Percentiles rank a stretch among this genome's conserved stretches.
These are phyloP conservation scores for Paragorgia papillata DNA, from an alignment of 92 coral and sea anemone genomes.

Conservation along the genomic window DNA sequence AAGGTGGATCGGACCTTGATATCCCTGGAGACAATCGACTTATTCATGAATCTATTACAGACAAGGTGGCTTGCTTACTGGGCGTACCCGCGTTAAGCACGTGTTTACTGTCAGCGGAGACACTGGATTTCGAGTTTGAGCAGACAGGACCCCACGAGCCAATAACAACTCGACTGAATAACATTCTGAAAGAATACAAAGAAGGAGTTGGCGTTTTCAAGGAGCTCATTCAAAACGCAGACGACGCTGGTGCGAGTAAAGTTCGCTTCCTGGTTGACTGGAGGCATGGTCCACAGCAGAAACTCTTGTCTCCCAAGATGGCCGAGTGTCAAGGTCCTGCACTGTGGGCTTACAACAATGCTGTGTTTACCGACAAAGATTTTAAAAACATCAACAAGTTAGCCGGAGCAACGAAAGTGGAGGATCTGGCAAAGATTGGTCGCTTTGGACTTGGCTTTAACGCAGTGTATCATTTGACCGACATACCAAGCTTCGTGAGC, in stretches of 20 bases:
- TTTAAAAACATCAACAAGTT: conserved; percentile 68
- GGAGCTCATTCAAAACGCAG: conserved; percentile 87
- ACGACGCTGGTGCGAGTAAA: conserved; percentile 77
- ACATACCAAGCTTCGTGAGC: conserved; percentile 68
- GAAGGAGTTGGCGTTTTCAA: conserved; percentile 68
- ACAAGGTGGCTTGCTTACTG: conserved; percentile 60
- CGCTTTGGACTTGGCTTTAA: conserved; percentile 90
- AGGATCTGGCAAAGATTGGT: conserved; percentile 87
- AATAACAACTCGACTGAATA: conserved; percentile 66
- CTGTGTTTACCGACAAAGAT: conserved; percentile 69
- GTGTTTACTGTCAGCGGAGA: no score
- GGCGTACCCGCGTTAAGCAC: no score
- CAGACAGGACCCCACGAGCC: conserved; percentile 64
- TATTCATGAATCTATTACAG: no score
- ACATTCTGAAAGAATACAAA: conserved; percentile 66
- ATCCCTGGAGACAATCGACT: no score
- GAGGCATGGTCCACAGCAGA: conserved; percentile 57
- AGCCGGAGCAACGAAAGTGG: conserved; percentile 79
- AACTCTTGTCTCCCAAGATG: conserved; percentile 65
- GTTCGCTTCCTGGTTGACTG: conserved; percentile 75
- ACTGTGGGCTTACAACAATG: conserved; percentile 74
- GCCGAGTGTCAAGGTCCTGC: conserved; percentile 89
- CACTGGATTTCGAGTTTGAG: no score
- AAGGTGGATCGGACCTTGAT: no score
- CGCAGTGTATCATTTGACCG: conserved; percentile 85